Base-by-base conservation (phyloP, 1,140 invertebrate genomes). In the Andricus grossulariae region DNA sequence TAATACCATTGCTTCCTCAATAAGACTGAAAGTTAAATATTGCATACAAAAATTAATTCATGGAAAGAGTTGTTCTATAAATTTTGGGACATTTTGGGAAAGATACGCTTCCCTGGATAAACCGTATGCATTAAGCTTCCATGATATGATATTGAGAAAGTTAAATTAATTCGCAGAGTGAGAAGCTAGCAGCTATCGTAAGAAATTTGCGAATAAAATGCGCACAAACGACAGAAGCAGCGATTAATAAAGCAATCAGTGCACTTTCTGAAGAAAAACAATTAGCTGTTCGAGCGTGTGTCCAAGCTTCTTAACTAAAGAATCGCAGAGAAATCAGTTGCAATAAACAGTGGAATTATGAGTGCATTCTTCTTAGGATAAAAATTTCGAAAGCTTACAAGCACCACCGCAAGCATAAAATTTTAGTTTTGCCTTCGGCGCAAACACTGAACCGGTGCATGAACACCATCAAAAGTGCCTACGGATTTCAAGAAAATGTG, bases 321-420 rank as follows among this genome's bases (percentile, higher is more conserved):
- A 21, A 11, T 13, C 19, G 19, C 8, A 57, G 8, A 57, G 55
- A 18, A 19, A 21, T 21, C 13, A n/a, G 75, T 5, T 80, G 77
- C 66, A 60, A 49, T 11, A 16, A 25, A 21, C 32, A 80, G 2
- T 80, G 75, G 75, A 66, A 77, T 4, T 80, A 80, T 50, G 73
- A 81, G 32, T 81, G 76, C 25, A 50, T 75, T 8, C 32, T 78
- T 11, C 72, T 78, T 50, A 66, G 79, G n/a, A 81, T 81, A 18
- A 81, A 81, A 71, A 73, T 57, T 49, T 57, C 70, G 1, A 45
- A 55, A 18, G 50, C 70, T 8, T 75, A 74, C 50, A 18, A 50
- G 11, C 75, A 77, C 73, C 49, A 76, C 16, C 50, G 76, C 3
- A 73, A 52, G 1, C 52, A 73, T 57, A 74, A 75, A 10, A 75